Evolutionary conservation across 2,113 vertebrate genomes (phyloP).

Genomic region (Arenaria interpres): DNA sequence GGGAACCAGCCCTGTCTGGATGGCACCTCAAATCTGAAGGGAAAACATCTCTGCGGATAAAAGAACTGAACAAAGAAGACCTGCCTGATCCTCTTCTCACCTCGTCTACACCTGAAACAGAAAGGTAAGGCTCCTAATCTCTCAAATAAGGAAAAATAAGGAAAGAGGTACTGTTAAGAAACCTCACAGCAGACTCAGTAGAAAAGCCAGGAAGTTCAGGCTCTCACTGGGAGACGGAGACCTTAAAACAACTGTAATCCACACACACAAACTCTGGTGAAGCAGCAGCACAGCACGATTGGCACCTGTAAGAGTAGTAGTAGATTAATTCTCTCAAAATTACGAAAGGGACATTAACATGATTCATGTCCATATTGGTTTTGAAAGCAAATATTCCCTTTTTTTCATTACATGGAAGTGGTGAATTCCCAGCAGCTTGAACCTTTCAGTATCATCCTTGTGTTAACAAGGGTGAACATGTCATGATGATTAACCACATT

Average conservation of each 20-base stretch:
- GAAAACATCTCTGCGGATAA: not conserved
- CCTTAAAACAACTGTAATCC: not conserved
- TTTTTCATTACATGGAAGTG: not conserved
- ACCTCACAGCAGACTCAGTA: not conserved
- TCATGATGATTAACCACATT: not conserved
- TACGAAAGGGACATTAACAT: not conserved
- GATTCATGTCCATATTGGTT: not conserved
- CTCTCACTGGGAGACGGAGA: not conserved
- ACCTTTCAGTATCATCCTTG: not conserved
- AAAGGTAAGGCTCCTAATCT: not conserved
- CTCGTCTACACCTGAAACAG: not conserved
- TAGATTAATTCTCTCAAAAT: not conserved
- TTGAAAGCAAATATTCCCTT: not conserved
- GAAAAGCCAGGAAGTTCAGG: not conserved
- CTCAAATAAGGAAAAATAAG: not conserved
- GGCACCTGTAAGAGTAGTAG: not conserved
- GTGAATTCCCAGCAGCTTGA: not conserved
- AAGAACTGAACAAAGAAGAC: not conserved
- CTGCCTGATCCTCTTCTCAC: not conserved
- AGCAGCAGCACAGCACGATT: not conserved
- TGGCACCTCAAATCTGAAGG: not conserved
- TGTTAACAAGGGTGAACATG: not conserved
- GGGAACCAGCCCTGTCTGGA: not conserved
- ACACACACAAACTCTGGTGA: not conserved
- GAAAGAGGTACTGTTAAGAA: not conserved